phyloP scores from a whole-genome alignment of 2,113 vertebrate genomes.

The Ornithorhynchus anatinus region DNA sequence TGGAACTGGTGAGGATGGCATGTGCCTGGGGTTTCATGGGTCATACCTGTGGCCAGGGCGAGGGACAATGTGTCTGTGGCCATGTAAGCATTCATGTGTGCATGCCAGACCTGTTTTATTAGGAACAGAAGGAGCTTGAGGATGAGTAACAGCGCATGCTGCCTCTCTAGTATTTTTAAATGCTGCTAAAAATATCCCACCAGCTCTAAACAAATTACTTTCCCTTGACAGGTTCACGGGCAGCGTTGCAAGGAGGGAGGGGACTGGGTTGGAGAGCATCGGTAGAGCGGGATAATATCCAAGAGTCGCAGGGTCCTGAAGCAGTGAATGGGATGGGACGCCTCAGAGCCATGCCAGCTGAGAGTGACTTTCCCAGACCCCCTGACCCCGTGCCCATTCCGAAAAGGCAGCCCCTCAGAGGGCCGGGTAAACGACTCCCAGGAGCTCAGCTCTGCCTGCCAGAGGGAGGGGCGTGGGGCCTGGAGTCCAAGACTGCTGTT shows the following conservation, averaged over 20 bases:
- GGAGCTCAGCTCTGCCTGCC: too few relatives aligned
- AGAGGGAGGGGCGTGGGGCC: too few relatives aligned
- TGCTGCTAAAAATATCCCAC: conserved; percentile 72
- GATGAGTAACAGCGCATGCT: conserved; percentile 70
- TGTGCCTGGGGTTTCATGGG: background rate
- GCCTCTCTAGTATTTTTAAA: conserved; percentile 73
- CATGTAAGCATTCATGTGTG: background rate
- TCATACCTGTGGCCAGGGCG: background rate
- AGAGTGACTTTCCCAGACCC: background rate
- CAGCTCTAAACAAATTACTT: conserved; percentile 47
- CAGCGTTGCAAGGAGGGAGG: background rate
- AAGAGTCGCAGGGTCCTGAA: background rate
- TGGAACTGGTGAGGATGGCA: background rate
- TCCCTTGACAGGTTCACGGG: conserved; percentile 41
- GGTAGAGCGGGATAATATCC: background rate
- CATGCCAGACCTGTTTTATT: conserved; percentile 37
- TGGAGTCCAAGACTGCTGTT: too few relatives aligned
- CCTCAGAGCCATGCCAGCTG: too few relatives aligned
- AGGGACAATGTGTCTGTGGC: background rate
- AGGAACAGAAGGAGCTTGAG: conserved; percentile 63
- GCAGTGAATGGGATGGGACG: background rate
- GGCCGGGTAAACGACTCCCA: too few relatives aligned
- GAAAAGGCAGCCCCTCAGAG: too few relatives aligned
- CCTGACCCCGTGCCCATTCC: background rate
- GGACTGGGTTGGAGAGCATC: background rate